A percentile compares a stretch with the other conserved stretches of the same genome.
Evolutionary conservation across 2,113 vertebrate genomes (phyloP).

Genomic region (Fulica atra): DNA sequence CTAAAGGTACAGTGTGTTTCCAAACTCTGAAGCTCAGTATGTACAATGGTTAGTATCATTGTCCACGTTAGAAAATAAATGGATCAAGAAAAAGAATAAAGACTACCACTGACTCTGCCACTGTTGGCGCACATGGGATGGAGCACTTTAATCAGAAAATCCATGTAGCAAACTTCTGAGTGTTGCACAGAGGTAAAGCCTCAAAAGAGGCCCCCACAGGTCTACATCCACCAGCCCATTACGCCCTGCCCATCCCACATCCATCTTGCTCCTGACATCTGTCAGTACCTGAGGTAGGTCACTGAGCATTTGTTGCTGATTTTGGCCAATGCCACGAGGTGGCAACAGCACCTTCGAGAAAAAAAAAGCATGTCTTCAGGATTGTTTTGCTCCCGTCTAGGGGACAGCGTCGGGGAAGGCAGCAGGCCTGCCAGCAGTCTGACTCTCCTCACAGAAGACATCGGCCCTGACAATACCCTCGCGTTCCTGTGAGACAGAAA

Average conservation of each 20-base stretch:
- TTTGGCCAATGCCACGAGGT: neutral
- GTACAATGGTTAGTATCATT: neutral
- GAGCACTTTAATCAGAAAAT: neutral
- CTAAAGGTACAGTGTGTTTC: neutral
- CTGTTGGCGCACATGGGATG: neutral
- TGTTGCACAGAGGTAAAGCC: neutral
- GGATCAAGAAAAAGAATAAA: neutral
- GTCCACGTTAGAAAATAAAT: neutral
- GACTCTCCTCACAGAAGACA: no score
- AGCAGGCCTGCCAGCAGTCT: no score
- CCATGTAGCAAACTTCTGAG: rapidly evolving
- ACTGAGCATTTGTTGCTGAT: neutral
- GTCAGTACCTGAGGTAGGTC: rapidly evolving
- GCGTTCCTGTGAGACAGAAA: no score
- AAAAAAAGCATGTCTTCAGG: neutral
- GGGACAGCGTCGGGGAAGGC: neutral
- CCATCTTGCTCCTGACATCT: neutral
- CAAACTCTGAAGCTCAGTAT: neutral
- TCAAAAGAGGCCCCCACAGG: neutral
- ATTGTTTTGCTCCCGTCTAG: rapidly evolving
- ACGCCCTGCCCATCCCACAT: no score
- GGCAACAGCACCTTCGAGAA: neutral
- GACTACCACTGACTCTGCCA: neutral
- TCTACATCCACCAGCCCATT: no score
- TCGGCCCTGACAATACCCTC: no score